Percentiles rank a stretch among this genome's conserved stretches.
These are phyloP conservation scores for Aphodius granarius DNA, from an alignment of 2,888 invertebrate genomes.

Conservation along the genomic window DNA sequence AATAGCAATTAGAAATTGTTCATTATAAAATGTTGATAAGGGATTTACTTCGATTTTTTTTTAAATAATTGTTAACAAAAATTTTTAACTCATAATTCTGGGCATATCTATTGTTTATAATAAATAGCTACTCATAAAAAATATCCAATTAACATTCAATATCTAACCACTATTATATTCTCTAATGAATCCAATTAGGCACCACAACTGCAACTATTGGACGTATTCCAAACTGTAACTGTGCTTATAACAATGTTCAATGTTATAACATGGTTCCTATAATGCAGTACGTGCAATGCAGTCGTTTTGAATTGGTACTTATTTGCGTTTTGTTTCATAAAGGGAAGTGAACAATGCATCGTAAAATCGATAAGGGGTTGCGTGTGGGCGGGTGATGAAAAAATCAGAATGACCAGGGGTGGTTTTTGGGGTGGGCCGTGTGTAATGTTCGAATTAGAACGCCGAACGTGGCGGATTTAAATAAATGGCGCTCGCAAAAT, in stretches of 20 bases:
- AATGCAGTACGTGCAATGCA: background rate
- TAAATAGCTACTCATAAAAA: no score
- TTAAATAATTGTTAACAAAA: no score
- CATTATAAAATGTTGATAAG: no score
- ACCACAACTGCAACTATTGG: no score
- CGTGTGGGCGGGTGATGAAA: background rate
- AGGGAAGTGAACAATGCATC: background rate
- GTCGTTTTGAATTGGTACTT: background rate
- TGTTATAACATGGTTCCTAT: no score
- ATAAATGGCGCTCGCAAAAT: conserved; percentile 14
- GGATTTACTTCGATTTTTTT: no score
- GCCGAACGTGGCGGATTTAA: conserved; percentile 6
- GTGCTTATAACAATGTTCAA: no score
- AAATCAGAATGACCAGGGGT: background rate
- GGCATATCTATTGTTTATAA: no score
- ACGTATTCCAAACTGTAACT: no score
- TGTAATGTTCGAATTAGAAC: background rate
- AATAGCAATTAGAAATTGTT: no score
- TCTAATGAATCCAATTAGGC: background rate
- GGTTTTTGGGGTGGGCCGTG: background rate
- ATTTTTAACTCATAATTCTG: no score
- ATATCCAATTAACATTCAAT: background rate
- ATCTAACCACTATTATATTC: background rate
- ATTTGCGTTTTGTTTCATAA: background rate
- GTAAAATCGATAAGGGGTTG: background rate